phyloP scores from a whole-genome alignment of 2,888 invertebrate genomes.

The Nemurella pictetii region DNA sequence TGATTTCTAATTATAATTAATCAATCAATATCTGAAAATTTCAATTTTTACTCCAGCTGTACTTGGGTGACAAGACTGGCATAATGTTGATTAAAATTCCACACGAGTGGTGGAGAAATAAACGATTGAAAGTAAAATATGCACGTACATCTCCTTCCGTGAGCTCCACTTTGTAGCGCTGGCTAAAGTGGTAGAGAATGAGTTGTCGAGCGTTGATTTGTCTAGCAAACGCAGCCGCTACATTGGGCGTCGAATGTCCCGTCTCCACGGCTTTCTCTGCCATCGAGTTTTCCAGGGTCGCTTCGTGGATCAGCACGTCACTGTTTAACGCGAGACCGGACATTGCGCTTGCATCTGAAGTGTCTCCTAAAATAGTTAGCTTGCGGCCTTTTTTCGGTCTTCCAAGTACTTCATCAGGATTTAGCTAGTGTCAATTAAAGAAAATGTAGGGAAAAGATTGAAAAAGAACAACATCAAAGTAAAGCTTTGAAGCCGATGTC shows the following conservation, averaged over 20 bases:
- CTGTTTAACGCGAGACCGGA: constrained; percentile 48
- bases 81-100: not conserved
- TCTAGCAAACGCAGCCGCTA: constrained; percentile 51
- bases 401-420: constrained; percentile 48
- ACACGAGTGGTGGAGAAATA: not conserved
- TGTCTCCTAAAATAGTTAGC: constrained; percentile 52
- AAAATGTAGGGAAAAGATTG: constrained; percentile 21
- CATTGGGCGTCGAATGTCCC: constrained; percentile 54
- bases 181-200: constrained; percentile 53
- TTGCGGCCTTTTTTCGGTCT: constrained; percentile 49
- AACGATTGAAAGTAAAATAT: not conserved
- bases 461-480: too few relatives aligned
- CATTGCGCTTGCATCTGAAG: constrained; percentile 49
- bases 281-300: constrained; percentile 50
- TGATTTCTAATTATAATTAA: too few relatives aligned
- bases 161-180: constrained; percentile 45
- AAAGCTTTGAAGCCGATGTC: too few relatives aligned
- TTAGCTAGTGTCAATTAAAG: constrained; percentile 41
- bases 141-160: constrained; percentile 13
- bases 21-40: not conserved
- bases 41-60: too few relatives aligned
- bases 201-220: constrained; percentile 48
- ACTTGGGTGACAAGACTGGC: too few relatives aligned
- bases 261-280: constrained; percentile 49
- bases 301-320: constrained; percentile 53